Conservation (phyloP, 1,140 invertebrate genomes). For the Cyclargus thomasi region DNA sequence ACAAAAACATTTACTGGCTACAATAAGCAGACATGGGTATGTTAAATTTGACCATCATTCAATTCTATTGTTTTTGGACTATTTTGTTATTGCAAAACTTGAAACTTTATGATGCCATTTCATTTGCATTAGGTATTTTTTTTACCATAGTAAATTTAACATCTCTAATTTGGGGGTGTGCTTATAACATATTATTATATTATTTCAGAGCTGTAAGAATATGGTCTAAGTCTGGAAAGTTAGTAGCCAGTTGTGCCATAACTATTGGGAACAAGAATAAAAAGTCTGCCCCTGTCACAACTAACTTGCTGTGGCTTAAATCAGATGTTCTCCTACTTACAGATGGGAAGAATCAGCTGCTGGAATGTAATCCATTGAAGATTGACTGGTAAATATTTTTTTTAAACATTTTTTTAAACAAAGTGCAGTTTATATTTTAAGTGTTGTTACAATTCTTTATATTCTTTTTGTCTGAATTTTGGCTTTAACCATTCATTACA, state of each 20-base stretch:
- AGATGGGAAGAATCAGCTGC: constrained; percentile 47
- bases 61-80: too few relatives aligned
- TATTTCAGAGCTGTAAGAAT: constrained; percentile 46
- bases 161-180: too few relatives aligned
- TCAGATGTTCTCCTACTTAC: constrained; percentile 48
- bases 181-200: neutral
- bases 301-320: constrained; percentile 49
- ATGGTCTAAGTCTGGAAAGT: constrained; percentile 56
- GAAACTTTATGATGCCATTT: too few relatives aligned
- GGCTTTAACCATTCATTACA: too few relatives aligned
- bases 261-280: constrained; percentile 27
- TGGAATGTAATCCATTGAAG: constrained; percentile 49
- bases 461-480: too few relatives aligned
- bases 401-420: neutral
- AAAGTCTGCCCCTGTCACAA: constrained; percentile 28
- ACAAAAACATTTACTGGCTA: constrained; percentile 56
- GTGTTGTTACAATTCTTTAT: too few relatives aligned
- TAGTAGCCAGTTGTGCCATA: constrained; percentile 40
- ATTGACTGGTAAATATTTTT: constrained; percentile 45
- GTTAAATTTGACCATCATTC: constrained; percentile 22
- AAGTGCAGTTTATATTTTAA: too few relatives aligned
- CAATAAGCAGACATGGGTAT: constrained; percentile 59
- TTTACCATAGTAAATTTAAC: too few relatives aligned
- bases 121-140: too few relatives aligned
- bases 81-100: too few relatives aligned